Evolutionary conservation across 2,113 vertebrate species (phyloP).

Genomic region (Vulpes lagopus): DNA sequence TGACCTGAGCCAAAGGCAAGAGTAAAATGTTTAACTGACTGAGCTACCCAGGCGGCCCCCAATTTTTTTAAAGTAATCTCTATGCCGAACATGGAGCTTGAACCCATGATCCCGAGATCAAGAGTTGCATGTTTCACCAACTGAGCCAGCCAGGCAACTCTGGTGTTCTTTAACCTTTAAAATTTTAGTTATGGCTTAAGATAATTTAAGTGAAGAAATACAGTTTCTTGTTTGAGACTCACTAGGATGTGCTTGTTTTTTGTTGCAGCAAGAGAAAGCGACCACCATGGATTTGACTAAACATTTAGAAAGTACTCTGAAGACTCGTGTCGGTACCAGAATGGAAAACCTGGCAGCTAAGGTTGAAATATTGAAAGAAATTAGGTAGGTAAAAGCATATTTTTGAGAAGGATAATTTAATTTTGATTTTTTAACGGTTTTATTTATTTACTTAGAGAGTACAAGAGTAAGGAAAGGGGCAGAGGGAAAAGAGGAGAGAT

Average conservation of each 20-base stretch:
- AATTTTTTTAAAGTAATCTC: neutral
- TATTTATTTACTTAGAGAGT: neutral
- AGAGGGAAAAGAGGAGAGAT: neutral
- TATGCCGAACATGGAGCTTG: neutral
- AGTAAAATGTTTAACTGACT: neutral
- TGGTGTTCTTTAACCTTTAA: slow-evolving; percentile 31
- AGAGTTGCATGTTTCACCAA: neutral
- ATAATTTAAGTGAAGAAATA: slow-evolving; percentile 51
- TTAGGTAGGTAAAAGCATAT: slow-evolving; percentile 76
- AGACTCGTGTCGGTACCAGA: slow-evolving; percentile 77
- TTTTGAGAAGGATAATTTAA: slow-evolving; percentile 20
- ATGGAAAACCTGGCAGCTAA: slow-evolving; percentile 84
- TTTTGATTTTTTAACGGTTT: neutral
- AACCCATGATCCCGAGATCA: neutral
- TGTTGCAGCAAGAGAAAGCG: slow-evolving; percentile 87
- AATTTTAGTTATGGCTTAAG: slow-evolving; percentile 41
- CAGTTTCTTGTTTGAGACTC: neutral
- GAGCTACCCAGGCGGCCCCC: neutral
- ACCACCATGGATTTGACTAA: slow-evolving; percentile 77
- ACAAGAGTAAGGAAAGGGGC: neutral
- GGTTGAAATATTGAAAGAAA: slow-evolving; percentile 83
- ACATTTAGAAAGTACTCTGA: slow-evolving; percentile 80
- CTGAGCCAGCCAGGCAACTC: neutral
- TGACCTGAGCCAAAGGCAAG: neutral
- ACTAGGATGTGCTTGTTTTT: slow-evolving; percentile 38